Evolutionary conservation across 2,797 vertebrate genomes (phyloP).

Genomic region (Acanthornis magna): DNA sequence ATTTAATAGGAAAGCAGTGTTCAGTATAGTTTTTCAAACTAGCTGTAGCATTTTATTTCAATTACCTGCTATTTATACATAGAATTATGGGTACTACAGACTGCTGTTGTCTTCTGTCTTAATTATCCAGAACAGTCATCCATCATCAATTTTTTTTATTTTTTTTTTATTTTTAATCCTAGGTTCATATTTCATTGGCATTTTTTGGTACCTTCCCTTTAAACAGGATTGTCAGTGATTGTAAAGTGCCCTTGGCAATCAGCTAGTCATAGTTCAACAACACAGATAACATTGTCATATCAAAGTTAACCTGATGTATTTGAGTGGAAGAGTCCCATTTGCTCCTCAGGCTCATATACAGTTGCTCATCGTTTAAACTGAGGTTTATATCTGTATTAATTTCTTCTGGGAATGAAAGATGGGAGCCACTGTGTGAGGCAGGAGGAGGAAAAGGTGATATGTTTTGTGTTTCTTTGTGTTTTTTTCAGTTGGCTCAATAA

Average conservation of each 20-base stretch:
- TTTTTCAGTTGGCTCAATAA: background rate
- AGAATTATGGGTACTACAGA: slow-evolving; percentile 27
- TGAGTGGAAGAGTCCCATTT: background rate
- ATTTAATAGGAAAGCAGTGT: slow-evolving; percentile 36
- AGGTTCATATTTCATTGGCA: background rate
- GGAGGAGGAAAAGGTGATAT: background rate
- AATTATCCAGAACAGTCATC: background rate
- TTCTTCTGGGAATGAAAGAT: background rate
- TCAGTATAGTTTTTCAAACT: background rate
- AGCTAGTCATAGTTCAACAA: background rate
- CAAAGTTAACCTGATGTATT: background rate
- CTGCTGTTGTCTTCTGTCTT: slow-evolving; percentile 12
- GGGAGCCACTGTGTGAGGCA: background rate
- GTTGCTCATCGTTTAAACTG: background rate
- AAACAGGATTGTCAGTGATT: background rate
- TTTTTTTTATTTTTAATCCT: background rate
- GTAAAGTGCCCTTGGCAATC: slow-evolving; percentile 27
- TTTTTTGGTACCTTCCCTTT: background rate
- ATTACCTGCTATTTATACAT: slow-evolving; percentile 23
- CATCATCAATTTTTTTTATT: background rate
- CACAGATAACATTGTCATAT: background rate
- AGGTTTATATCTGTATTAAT: background rate
- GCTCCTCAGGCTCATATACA: background rate
- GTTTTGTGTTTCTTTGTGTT: background rate
- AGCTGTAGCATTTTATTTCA: slow-evolving; percentile 27